Base-by-base conservation (phyloP, 2,797 vertebrate species). In the Argya squamiceps region DNA sequence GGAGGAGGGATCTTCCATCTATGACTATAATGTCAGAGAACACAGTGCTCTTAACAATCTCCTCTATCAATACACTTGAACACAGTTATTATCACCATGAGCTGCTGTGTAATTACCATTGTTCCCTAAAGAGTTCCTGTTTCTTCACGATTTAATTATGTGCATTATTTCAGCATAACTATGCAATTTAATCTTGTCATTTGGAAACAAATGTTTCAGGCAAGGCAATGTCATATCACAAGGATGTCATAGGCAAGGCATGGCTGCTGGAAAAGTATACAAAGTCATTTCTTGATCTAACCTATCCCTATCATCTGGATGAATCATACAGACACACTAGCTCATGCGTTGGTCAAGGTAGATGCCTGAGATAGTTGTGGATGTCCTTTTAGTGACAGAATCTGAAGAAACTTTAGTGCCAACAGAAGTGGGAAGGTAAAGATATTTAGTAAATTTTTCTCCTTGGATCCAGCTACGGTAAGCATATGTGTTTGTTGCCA, bases 111-210 rank as follows among this genome's bases (percentile, higher is more conserved):
- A 94, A 95, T 95, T 95, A 89, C 36, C 1, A 0, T 88, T 62
- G 77, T 74, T 96, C 88, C 91, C 85, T 87, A 11, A 41, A 65
- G 89, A 84, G 36, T 87, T 95, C 58, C 46, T 44, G 23, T 92
- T 96, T 93, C 67, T 82, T 82, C 11, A 21, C 83, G 68, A 5
- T 92, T 95, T 90, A 92, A 95, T 95, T 95, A 86, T 79, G 59
- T 94, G 37, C 69, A 60, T 96, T 88, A 88, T 93, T 95, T 90
- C 74, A 82, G 59, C 3, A 1, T 87, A 88, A 82, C 74, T 74
- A 13, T 86, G 77, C 74, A 76, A 47, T 96, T 93, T 91, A 62
- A 5, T 84, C 60, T 4, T 47, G 37, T 94, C 88, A 90, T 62
- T 89, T 92, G 53, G 52, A 91, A 93, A 81, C 52, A 84, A 86